Evolutionary conservation across 2,113 vertebrate species (phyloP).

Genomic region (Ctenomys sociabilis): DNA sequence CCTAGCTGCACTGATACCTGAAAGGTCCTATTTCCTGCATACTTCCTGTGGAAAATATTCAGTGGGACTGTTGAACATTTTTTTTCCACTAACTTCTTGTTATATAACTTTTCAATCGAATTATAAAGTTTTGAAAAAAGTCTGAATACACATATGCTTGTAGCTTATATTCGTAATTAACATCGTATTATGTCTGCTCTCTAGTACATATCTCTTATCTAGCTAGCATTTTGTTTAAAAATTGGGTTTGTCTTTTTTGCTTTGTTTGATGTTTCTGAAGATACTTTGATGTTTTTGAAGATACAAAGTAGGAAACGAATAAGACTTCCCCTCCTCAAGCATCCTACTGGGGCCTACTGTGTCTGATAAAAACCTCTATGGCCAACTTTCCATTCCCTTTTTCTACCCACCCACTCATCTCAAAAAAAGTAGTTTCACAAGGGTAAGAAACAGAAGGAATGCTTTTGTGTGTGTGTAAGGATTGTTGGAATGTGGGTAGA

Average conservation of each 20-base stretch:
- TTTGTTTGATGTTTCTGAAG: conserved; percentile 9
- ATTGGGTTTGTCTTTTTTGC: background rate
- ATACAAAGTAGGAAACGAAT: background rate
- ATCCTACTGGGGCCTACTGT: background rate
- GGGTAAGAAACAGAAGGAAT: background rate
- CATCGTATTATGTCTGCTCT: background rate
- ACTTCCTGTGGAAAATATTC: background rate
- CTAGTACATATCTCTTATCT: background rate
- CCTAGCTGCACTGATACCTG: background rate
- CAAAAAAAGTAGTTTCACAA: background rate
- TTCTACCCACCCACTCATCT: background rate
- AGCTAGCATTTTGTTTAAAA: background rate
- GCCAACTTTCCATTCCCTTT: background rate
- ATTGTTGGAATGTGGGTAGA: background rate
- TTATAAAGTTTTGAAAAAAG: background rate
- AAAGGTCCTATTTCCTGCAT: background rate
- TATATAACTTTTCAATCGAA: background rate
- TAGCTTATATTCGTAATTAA: background rate
- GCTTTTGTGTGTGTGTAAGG: background rate
- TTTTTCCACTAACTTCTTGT: background rate
- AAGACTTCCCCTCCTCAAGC: background rate
- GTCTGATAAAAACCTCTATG: background rate
- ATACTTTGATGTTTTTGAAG: conserved; percentile 18
- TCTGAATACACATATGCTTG: background rate
- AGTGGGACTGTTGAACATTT: background rate